Evolutionary conservation across 1,140 invertebrate species (phyloP).

Genomic region (Chironomus tepperi): DNA sequence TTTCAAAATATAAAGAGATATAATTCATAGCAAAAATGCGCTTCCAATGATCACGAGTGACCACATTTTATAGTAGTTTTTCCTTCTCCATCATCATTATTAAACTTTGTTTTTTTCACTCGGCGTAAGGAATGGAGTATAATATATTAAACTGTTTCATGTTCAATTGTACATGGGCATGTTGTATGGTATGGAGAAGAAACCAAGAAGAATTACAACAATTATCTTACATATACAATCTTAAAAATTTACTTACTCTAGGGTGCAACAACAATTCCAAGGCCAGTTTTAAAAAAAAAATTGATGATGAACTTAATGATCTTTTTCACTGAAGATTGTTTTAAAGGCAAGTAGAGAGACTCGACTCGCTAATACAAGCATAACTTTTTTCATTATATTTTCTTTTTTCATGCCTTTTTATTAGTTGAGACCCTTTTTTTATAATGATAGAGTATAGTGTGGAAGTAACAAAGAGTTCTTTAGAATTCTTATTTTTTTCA

Average conservation of each 20-base stretch:
- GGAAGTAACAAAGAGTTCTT: constrained; percentile 1
- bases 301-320: constrained; percentile 8
- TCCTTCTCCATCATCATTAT: not conserved
- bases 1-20: too few relatives aligned
- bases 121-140: not conserved
- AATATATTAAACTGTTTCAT: not conserved
- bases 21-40: too few relatives aligned
- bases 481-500: constrained; percentile 4
- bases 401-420: not conserved
- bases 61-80: too few relatives aligned
- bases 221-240: constrained; percentile 10
- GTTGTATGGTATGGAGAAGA: not conserved
- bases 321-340: not conserved
- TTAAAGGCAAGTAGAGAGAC: not conserved
- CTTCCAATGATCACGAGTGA: too few relatives aligned
- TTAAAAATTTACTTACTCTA: not conserved
- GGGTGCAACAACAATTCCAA: not conserved
- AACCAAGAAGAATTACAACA: not conserved
- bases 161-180: too few relatives aligned
- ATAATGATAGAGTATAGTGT: not conserved
- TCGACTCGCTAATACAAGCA: not conserved
- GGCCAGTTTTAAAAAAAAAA: not conserved
- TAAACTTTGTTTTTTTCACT: not conserved
- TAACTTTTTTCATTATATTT: not conserved
- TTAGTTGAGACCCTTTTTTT: not conserved